Conservation (phyloP, 1,140 invertebrate genomes). For the Melitaea cinxia region DNA sequence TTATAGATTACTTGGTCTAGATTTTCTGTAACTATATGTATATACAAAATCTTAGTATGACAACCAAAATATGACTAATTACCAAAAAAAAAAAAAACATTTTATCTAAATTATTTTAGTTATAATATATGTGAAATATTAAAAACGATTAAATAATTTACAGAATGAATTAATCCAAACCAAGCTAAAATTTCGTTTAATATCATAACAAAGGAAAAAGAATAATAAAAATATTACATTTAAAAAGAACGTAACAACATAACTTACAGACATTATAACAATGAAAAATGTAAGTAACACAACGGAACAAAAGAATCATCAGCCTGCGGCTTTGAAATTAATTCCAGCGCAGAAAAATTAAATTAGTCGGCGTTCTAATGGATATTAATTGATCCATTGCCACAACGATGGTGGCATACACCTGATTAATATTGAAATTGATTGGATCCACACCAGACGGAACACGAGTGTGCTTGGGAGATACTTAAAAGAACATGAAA, state of each 20-base stretch:
- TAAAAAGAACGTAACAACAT: neutral
- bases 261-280: constrained; percentile 8
- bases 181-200: no score
- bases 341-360: constrained; percentile 30
- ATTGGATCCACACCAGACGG: constrained; percentile 13
- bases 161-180: no score
- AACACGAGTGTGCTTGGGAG: no score
- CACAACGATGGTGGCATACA: neutral
- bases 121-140: no score
- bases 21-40: no score
- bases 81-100: no score
- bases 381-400: constrained; percentile 32
- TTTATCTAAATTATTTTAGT: no score
- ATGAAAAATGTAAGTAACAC: constrained; percentile 10
- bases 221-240: neutral
- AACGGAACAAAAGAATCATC: constrained; percentile 12
- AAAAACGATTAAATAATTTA: no score
- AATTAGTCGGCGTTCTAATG: constrained; percentile 32
- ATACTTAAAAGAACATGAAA: no score
- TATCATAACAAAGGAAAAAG: neutral
- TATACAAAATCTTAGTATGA: no score
- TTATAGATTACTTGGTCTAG: neutral
- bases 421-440: constrained; percentile 28
- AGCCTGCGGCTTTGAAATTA: constrained; percentile 29
- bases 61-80: no score